Evolutionary conservation across 2,113 vertebrate genomes (phyloP).

Genomic region (Pipa parva): DNA sequence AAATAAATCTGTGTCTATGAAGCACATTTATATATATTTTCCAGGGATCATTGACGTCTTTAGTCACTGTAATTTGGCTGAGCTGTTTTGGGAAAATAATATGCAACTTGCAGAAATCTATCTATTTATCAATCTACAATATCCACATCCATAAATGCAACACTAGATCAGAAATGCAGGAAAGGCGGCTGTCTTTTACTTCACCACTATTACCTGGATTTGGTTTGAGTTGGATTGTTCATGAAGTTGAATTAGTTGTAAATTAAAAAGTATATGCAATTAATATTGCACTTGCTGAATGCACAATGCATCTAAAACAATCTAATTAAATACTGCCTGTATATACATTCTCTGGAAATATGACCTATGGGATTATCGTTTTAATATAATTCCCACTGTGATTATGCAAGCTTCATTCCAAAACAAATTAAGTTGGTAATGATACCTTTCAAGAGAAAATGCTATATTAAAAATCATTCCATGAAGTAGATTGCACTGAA

Average conservation of each 20-base stretch:
- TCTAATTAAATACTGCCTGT: slow-evolving; percentile 13
- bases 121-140: no score
- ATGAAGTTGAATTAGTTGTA: neutral
- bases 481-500: neutral
- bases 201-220: no score
- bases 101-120: no score
- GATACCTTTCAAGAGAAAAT: slow-evolving; percentile 2
- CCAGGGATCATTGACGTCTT: no score
- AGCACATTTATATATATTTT: no score
- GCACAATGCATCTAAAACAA: neutral
- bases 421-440: slow-evolving; percentile 13
- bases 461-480: slow-evolving; percentile 6
- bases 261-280: neutral
- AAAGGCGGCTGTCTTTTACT: no score
- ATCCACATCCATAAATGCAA: no score
- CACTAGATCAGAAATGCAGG: no score
- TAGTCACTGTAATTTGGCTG: no score
- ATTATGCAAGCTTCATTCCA: slow-evolving; percentile 12
- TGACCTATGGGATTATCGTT: slow-evolving; percentile 13
- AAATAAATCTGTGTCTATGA: no score
- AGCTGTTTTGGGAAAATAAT: no score
- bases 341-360: slow-evolving; percentile 8
- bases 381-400: slow-evolving; percentile 11
- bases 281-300: neutral
- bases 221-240: no score